These are phyloP conservation scores for Cathartes aura DNA, from an alignment of 2,113 vertebrate genomes.

Conservation along the genomic window DNA sequence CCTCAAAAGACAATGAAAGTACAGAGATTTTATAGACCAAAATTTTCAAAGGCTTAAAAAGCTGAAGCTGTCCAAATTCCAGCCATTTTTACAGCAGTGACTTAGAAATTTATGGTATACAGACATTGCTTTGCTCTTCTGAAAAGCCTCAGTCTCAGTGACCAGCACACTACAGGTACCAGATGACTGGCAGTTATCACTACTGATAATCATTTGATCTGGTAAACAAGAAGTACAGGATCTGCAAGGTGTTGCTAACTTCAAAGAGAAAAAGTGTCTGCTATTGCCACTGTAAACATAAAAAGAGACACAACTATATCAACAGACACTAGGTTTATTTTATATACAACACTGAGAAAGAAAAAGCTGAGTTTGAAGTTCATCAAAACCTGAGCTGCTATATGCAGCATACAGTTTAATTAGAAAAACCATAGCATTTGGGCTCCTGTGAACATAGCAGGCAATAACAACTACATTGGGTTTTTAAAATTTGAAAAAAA, in stretches of 20 bases:
- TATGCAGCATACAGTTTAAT: background rate
- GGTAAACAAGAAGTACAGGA: background rate
- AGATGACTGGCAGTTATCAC: background rate
- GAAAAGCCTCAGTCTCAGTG: background rate
- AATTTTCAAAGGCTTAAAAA: background rate
- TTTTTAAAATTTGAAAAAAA: background rate
- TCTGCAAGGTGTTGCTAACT: background rate
- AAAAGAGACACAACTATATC: background rate
- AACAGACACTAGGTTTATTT: background rate
- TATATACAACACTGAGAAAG: fast-evolving
- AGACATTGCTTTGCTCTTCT: background rate
- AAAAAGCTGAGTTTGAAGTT: background rate
- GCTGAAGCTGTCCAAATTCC: background rate
- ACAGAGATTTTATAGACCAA: background rate
- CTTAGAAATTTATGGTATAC: background rate
- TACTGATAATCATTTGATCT: background rate
- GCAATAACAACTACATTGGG: background rate
- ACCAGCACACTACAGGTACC: background rate
- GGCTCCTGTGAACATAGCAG: background rate
- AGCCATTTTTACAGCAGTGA: background rate
- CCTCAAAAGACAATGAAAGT: background rate
- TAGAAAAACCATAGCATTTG: background rate
- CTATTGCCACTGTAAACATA: background rate
- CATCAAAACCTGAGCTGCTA: background rate
- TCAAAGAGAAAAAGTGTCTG: background rate